A percentile compares a stretch with the other conserved stretches of the same genome.
Conservation (phyloP, 2,888 invertebrate species). For the Trypoxylon attenuatum region DNA sequence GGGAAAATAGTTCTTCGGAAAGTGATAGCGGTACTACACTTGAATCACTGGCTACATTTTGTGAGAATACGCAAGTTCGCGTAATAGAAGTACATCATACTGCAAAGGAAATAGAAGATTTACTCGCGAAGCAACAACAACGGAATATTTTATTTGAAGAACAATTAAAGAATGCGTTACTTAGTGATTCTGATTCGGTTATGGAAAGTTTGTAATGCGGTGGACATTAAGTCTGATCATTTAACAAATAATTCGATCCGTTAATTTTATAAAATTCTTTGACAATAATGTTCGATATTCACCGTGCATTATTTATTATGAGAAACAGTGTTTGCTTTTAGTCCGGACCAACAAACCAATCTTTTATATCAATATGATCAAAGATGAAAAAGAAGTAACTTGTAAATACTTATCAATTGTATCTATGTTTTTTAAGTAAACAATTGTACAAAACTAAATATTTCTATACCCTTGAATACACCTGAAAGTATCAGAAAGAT, state of each 20-base stretch:
- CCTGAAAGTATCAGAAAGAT: no score
- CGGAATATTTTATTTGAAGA: conserved; percentile 76
- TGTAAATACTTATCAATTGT: no score
- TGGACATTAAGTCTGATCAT: not conserved
- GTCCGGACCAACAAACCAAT: no score
- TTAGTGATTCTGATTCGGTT: conserved; percentile 5
- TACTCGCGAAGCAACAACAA: conserved; percentile 75
- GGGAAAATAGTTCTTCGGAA: not conserved
- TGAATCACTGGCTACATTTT: conserved; percentile 43
- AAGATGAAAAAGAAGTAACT: no score
- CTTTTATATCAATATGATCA: no score
- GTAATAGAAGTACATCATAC: conserved; percentile 38
- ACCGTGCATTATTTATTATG: no score
- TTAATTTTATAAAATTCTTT: no score
- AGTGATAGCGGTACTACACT: conserved; percentile 1
- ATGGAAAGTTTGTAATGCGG: not conserved
- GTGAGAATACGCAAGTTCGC: conserved; percentile 39
- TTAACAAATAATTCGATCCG: conserved; percentile 2
- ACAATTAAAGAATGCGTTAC: conserved; percentile 74
- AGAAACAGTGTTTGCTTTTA: no score
- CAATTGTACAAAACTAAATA: no score
- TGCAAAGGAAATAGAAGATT: conserved; percentile 75
- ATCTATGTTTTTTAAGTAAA: no score
- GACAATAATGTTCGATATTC: no score
- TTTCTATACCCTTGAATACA: no score